A percentile compares a stretch with the other conserved stretches of the same genome.
Evolutionary conservation across 30 jellyfish, hydroid and myxozoan genomes (phyloP).

Genomic region (Turritopsis rubra): DNA sequence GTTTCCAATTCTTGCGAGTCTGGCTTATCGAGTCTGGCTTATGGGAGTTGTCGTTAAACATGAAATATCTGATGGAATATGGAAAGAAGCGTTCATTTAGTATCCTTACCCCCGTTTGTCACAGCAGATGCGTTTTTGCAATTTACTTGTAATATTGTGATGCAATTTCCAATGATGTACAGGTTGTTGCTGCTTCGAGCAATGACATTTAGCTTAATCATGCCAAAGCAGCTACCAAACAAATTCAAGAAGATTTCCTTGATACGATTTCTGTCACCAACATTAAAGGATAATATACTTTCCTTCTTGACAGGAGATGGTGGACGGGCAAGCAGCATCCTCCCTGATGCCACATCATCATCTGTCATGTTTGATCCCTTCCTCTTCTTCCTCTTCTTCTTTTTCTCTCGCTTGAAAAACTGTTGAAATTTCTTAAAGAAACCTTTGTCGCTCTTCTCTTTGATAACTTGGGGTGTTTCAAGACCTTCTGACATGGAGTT

Average conservation of each 20-base stretch:
- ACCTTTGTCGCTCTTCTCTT: background rate
- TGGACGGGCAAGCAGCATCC: background rate
- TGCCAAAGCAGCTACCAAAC: slow-evolving; percentile 2
- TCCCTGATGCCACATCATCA: background rate
- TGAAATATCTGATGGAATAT: too few species aligned
- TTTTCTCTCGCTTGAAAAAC: slow-evolving; percentile 9
- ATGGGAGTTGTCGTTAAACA: too few species aligned
- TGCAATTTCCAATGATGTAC: background rate
- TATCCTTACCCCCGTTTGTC: background rate
- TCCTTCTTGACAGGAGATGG: background rate
- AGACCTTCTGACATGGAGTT: slow-evolving; percentile 1
- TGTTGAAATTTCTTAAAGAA: background rate
- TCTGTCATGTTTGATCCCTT: background rate
- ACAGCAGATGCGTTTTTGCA: background rate
- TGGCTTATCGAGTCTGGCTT: too few species aligned
- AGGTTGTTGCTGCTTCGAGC: background rate
- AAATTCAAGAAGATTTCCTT: background rate
- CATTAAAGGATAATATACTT: background rate
- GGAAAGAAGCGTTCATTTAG: too few species aligned
- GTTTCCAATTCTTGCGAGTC: too few species aligned
- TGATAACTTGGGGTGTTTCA: background rate
- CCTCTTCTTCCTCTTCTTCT: background rate
- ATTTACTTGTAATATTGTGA: background rate
- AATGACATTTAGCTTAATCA: background rate
- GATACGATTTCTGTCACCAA: background rate